Evolutionary conservation across 2,888 invertebrate species (phyloP).

Genomic region (Troides oblongomaculatus): DNA sequence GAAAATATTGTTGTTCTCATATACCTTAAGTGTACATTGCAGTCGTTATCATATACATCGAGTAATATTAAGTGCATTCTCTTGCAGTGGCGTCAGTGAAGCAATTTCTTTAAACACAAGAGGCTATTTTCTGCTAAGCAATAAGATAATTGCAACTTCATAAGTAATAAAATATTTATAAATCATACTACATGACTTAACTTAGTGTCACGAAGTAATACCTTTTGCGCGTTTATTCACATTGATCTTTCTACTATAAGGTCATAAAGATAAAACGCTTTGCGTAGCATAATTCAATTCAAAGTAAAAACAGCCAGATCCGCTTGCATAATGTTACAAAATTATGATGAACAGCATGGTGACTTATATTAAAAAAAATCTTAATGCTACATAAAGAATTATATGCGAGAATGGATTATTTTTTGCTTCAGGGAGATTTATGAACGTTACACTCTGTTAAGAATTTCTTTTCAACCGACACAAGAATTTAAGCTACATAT

Average conservation of each 20-base stretch:
- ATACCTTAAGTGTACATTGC: neutral
- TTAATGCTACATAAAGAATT: too few species aligned
- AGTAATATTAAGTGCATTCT: slow-evolving; percentile 23
- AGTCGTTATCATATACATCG: slow-evolving; percentile 5
- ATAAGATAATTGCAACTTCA: slow-evolving; percentile 24
- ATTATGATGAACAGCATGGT: too few species aligned
- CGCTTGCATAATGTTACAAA: too few species aligned
- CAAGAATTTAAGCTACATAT: slow-evolving; percentile 28
- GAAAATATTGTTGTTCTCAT: neutral
- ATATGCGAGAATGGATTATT: neutral
- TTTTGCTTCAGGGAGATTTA: neutral
- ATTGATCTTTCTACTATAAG: too few species aligned
- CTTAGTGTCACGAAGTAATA: neutral
- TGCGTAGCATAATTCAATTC: too few species aligned
- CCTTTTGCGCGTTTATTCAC: neutral
- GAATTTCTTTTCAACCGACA: slow-evolving; percentile 27
- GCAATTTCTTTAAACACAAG: slow-evolving; percentile 23
- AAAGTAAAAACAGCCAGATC: too few species aligned
- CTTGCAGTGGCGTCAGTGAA: slow-evolving; percentile 27
- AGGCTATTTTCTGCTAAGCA: slow-evolving; percentile 15
- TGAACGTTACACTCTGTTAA: slow-evolving; percentile 12
- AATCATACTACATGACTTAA: neutral
- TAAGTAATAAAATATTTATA: neutral
- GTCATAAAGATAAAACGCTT: too few species aligned
- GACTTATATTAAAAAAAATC: too few species aligned